phyloP scores from a whole-genome alignment of 2,113 vertebrate species.

The Plecotus auritus region DNA sequence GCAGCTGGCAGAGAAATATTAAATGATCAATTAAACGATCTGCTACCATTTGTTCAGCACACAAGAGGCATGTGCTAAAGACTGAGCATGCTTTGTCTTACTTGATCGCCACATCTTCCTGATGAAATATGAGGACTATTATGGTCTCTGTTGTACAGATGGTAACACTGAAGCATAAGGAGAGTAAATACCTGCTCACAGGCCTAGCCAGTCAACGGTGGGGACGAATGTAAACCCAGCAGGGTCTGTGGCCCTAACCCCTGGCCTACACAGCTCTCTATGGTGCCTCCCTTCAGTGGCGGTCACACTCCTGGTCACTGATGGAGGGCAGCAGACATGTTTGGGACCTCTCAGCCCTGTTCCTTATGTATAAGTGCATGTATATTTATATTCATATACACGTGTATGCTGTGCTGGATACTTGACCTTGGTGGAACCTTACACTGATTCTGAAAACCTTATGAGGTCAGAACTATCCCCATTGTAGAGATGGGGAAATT shows the following conservation, averaged over 20 bases:
- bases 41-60: neutral
- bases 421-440: neutral
- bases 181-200: neutral
- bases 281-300: neutral
- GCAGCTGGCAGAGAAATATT: neutral
- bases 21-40: neutral
- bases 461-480: neutral
- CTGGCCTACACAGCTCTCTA: neutral
- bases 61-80: neutral
- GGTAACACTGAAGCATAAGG: neutral
- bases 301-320: rapidly evolving
- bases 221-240: neutral
- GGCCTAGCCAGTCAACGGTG: neutral
- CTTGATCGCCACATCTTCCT: neutral
- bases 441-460: rapidly evolving
- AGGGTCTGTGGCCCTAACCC: neutral
- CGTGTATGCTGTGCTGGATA: neutral
- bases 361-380: neutral
- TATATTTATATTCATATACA: neutral
- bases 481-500: neutral
- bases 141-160: neutral
- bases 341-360: neutral
- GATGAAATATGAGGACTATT: neutral
- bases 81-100: neutral
- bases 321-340: neutral